A percentile compares a stretch with the other conserved stretches of the same genome.
Conservation (phyloP, 30 jellyfish, hydroid and myxozoan species). For the Cassiopea xamachana region DNA sequence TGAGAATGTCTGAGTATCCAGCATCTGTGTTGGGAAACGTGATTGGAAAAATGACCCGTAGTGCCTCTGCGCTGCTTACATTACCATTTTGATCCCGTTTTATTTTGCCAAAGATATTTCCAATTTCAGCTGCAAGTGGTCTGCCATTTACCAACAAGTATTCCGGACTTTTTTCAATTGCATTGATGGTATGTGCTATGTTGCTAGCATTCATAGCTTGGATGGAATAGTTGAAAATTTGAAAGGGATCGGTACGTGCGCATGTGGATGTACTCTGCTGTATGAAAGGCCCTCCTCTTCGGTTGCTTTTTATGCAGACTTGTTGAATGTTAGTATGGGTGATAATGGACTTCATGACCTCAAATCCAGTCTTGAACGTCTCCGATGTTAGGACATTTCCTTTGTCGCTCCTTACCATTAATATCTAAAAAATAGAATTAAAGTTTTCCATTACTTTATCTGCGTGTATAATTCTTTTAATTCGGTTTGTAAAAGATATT, state of each 20-base stretch:
- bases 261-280: constrained; percentile 14
- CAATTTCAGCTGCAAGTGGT: constrained; percentile 23
- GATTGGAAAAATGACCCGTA: constrained; percentile 7
- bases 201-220: neutral
- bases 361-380: neutral
- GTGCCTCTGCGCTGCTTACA: constrained; percentile 2
- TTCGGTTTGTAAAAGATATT: no score
- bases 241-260: constrained; percentile 36
- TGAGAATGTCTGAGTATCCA: neutral
- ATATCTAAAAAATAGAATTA: neutral
- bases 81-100: neutral
- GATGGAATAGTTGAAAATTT: constrained; percentile 30
- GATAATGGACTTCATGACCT: constrained; percentile 15
- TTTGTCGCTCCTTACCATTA: constrained; percentile 1
- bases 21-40: constrained; percentile 15
- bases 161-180: neutral
- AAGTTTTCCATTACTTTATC: no score
- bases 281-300: constrained; percentile 6
- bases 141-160: constrained; percentile 36
- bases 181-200: neutral
- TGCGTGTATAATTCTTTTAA: no score
- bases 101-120: constrained; percentile 10
- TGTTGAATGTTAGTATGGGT: constrained; percentile 17
- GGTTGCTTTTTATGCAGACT: constrained; percentile 16
- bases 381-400: constrained; percentile 13